phyloP scores from a whole-genome alignment of 2,797 vertebrate genomes.

The Hemibagrus guttatus region DNA sequence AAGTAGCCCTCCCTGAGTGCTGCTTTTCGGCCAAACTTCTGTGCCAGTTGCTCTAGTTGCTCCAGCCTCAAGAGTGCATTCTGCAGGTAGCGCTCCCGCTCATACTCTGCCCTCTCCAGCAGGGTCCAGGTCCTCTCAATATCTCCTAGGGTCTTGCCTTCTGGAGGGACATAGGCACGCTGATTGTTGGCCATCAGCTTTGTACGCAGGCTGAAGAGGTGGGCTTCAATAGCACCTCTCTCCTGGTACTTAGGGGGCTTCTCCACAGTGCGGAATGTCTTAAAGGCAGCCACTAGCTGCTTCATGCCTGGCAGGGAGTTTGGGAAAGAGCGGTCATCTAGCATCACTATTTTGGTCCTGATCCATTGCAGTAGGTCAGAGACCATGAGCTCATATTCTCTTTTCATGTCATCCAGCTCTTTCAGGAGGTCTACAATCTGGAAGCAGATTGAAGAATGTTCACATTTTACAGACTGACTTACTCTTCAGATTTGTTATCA shows the following conservation, averaged over 20 bases:
- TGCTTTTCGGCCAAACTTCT: slow-evolving; percentile 83
- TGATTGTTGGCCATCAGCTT: slow-evolving; percentile 85
- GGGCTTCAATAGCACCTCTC: slow-evolving; percentile 82
- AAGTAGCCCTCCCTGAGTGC: slow-evolving; percentile 82
- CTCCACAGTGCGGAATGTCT: slow-evolving; percentile 83
- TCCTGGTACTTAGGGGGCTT: slow-evolving; percentile 89
- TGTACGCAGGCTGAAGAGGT: slow-evolving; percentile 84
- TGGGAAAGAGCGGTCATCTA: slow-evolving; percentile 80
- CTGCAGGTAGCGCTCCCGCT: slow-evolving; percentile 78
- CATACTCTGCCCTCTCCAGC: slow-evolving; percentile 84
- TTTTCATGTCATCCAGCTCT: slow-evolving; percentile 80
- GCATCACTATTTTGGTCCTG: slow-evolving; percentile 76
- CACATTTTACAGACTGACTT: neutral
- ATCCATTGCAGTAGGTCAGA: slow-evolving; percentile 85
- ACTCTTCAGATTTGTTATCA: neutral
- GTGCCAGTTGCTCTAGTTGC: slow-evolving; percentile 83
- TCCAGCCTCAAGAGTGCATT: slow-evolving; percentile 80
- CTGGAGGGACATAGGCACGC: slow-evolving; percentile 76
- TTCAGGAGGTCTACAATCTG: slow-evolving; percentile 83
- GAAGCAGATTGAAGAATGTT: neutral
- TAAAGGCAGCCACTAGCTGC: slow-evolving; percentile 79
- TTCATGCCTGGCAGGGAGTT: slow-evolving; percentile 82
- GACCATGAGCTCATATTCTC: slow-evolving; percentile 78
- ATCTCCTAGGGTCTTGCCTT: slow-evolving; percentile 78
- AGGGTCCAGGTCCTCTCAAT: slow-evolving; percentile 81